phyloP scores from a whole-genome alignment of 2,888 invertebrate species.

The Spialia ferax region DNA sequence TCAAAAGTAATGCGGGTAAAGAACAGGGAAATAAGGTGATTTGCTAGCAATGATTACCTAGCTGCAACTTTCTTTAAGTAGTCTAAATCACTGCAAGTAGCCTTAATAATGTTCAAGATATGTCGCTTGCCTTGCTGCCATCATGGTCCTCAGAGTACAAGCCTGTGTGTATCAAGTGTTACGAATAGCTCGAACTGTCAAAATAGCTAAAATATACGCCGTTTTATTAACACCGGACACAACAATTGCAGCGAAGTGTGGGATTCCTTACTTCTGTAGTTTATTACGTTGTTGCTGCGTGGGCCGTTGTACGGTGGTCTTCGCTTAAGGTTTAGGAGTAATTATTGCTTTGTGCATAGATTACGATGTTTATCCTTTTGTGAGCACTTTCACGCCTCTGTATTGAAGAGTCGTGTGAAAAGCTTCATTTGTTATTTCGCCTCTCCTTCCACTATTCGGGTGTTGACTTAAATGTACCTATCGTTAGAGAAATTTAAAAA shows the following conservation, averaged over 20 bases:
- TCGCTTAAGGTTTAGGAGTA: constrained; percentile 58
- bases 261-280: constrained; percentile 79
- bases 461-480: background rate
- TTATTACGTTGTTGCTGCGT: constrained; percentile 75
- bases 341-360: constrained; percentile 57
- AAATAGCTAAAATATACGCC: constrained; percentile 84
- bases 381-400: constrained; percentile 27
- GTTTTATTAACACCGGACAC: constrained; percentile 82
- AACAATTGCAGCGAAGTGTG: constrained; percentile 82
- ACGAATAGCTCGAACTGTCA: constrained; percentile 82
- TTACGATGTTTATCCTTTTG: constrained; percentile 34
- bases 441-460: background rate
- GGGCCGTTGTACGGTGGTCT: constrained; percentile 72
- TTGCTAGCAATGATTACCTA: no score
- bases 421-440: background rate
- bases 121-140: background rate
- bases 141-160: constrained; percentile 31
- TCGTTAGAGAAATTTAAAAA: background rate
- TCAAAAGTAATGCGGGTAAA: no score
- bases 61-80: no score
- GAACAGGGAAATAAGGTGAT: no score
- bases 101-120: no score
- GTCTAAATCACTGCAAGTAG: no score
- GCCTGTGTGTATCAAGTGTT: constrained; percentile 63
- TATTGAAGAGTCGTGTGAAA: background rate